Conservation (phyloP, 2,113 vertebrate genomes). For the Puffinus mauretanicus region DNA sequence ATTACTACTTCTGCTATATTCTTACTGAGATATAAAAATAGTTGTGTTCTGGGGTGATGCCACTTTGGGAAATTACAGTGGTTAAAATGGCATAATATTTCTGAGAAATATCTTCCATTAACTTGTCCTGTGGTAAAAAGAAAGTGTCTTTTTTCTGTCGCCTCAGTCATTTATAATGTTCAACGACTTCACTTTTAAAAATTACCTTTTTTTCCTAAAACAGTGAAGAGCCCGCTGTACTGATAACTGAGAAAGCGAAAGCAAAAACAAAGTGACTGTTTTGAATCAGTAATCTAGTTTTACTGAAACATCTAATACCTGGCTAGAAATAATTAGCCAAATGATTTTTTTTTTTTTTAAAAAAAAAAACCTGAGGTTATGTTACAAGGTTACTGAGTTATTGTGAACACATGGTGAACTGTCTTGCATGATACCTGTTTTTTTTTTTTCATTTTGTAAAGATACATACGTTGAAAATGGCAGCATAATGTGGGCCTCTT, state of each 20-base stretch:
- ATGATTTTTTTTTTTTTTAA: background rate
- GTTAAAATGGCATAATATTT: background rate
- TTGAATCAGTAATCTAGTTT: background rate
- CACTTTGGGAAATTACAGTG: background rate
- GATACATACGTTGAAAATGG: background rate
- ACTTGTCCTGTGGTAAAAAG: background rate
- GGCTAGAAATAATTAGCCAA: background rate
- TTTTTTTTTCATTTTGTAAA: background rate
- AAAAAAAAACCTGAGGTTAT: background rate
- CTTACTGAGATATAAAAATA: background rate
- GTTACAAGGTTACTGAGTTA: background rate
- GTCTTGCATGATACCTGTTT: background rate
- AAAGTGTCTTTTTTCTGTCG: background rate
- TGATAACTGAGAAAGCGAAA: background rate
- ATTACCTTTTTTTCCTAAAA: background rate
- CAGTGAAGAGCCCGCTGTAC: background rate
- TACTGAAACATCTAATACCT: background rate
- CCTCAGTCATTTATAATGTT: background rate
- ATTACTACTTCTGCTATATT: background rate
- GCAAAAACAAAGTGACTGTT: background rate
- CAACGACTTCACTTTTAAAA: background rate
- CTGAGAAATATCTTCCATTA: background rate
- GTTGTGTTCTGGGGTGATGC: background rate
- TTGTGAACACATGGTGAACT: background rate
- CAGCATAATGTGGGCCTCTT: background rate